Conservation (phyloP, 2,113 vertebrate genomes). For the Morone saxatilis region DNA sequence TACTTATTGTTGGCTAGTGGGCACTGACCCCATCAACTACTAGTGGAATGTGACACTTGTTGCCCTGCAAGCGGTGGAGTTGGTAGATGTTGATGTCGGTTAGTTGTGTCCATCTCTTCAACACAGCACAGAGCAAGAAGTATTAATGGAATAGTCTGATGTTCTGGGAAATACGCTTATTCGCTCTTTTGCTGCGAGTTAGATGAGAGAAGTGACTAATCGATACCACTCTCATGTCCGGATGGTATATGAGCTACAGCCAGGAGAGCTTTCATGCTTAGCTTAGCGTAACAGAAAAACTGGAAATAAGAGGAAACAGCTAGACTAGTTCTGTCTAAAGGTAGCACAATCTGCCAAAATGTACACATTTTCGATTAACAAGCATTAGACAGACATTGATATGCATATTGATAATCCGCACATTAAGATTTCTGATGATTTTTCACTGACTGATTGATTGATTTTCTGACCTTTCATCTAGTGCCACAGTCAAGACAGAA, state of each 20-base stretch:
- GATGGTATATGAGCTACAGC: not conserved
- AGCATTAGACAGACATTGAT: not conserved
- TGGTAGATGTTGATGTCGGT: not conserved
- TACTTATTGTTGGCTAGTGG: conserved; percentile 19
- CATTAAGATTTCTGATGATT: not conserved
- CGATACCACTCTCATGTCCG: not conserved
- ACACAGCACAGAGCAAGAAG: not conserved
- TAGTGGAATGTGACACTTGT: conserved; percentile 29
- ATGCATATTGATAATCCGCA: not conserved
- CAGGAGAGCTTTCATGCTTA: not conserved
- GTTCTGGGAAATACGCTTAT: not conserved
- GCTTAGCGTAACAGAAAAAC: not conserved
- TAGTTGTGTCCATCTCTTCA: not conserved
- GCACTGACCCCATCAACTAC: conserved; percentile 4
- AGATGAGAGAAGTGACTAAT: not conserved
- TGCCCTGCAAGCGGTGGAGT: not conserved
- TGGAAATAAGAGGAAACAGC: not conserved
- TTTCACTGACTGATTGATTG: too few relatives aligned
- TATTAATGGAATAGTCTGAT: not conserved
- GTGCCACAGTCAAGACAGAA: not conserved
- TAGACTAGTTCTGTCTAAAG: not conserved
- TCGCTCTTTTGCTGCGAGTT: too few relatives aligned
- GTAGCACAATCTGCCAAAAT: not conserved
- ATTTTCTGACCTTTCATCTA: not conserved
- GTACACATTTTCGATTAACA: too few relatives aligned